These are phyloP conservation scores for Lepidurus couesii DNA, from an alignment of 1,140 invertebrate genomes.

Conservation along the genomic window DNA sequence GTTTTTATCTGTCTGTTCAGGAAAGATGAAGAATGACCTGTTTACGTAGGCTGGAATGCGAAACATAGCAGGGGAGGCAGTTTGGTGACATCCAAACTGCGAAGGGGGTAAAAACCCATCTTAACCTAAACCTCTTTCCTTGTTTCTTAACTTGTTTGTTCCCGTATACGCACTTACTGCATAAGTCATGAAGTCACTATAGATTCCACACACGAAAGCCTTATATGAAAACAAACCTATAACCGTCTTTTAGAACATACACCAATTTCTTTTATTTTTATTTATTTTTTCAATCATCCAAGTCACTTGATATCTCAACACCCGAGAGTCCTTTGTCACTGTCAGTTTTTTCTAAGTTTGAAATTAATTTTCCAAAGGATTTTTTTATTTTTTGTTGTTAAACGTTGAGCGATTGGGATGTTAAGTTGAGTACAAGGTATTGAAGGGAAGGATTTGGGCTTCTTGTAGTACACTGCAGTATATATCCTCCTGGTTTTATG, in stretches of 20 bases:
- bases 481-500: too few species aligned
- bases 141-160: neutral
- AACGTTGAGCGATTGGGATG: neutral
- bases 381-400: neutral
- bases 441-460: neutral
- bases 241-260: too few species aligned
- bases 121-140: neutral
- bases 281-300: neutral
- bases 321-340: neutral
- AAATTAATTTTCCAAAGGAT: neutral
- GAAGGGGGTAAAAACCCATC: neutral
- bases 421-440: neutral
- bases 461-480: too few species aligned
- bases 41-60: constrained; percentile 14
- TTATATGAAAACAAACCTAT: neutral
- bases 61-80: neutral
- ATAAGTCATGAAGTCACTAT: neutral
- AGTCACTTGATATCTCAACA: neutral
- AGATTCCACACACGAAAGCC: neutral
- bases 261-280: too few species aligned
- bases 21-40: constrained; percentile 6
- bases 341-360: neutral
- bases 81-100: neutral
- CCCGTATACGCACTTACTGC: neutral
- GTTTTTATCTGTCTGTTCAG: too few species aligned